These are phyloP conservation scores for Phenganax stokvisi DNA, from an alignment of 92 coral and sea anemone genomes.

Conservation along the genomic window DNA sequence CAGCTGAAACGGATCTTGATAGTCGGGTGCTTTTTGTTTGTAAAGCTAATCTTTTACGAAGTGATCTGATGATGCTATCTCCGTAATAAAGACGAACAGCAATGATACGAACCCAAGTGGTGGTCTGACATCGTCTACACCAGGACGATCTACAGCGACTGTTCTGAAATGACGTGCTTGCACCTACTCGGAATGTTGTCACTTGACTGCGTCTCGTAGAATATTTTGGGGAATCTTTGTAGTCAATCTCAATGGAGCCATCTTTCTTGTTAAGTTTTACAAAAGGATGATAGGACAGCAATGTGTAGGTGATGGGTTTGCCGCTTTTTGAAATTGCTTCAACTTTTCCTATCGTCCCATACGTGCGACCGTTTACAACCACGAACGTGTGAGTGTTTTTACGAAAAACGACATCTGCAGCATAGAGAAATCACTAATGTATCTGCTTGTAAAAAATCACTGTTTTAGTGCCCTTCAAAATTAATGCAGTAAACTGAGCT, in stretches of 20 bases:
- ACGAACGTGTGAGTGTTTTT: constrained; percentile 22
- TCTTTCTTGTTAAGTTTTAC: neutral
- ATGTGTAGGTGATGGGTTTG: constrained; percentile 21
- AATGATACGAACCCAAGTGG: constrained; percentile 28
- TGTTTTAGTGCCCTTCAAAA: neutral
- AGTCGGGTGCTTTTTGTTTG: constrained; percentile 7
- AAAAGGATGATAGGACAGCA: constrained; percentile 22
- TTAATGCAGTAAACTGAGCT: neutral
- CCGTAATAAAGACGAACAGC: constrained; percentile 23
- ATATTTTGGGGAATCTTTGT: neutral
- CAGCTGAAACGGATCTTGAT: constrained; percentile 29
- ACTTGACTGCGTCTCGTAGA: neutral
- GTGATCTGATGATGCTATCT: constrained; percentile 10
- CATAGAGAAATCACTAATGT: neutral
- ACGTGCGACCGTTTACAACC: constrained; percentile 19
- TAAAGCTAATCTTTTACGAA: neutral
- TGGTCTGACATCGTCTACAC: neutral
- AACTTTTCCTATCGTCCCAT: constrained; percentile 26
- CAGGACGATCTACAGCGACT: neutral
- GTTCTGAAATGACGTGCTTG: neutral
- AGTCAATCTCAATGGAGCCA: constrained; percentile 27
- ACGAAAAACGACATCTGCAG: constrained; percentile 9
- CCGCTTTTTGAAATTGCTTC: constrained; percentile 30
- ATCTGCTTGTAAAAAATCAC: neutral
- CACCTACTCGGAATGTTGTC: constrained; percentile 15